Base-by-base conservation (phyloP, 2,797 vertebrate species). In the Anolis apletophallus region DNA sequence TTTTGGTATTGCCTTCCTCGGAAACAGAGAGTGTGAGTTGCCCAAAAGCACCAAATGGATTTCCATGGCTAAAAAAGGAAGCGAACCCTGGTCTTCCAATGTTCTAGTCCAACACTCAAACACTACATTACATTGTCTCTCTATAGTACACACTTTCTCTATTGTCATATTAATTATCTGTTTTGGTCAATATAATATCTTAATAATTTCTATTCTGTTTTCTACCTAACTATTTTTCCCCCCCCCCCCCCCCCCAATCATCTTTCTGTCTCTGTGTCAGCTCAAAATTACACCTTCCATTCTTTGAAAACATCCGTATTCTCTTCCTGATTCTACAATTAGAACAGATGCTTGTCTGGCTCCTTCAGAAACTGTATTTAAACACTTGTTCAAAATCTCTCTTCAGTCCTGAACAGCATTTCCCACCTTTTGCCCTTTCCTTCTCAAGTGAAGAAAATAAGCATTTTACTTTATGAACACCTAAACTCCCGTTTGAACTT, bases 231-330 rank as follows among this genome's bases (percentile, higher is more conserved):
- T 36, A 12, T n/a, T 34, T 40, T 13, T 19, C 23, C 40, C 21
- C 12, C n/a, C 9, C 14, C 26, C 32, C 17, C 34, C 17, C 1
- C 75, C 23, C 72, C 64, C 55, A 9, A 2, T n/a, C 54, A 6
- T 23, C 13, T 7, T 34, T 55, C 46, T 71, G 5, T 21, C 80
- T 34, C 11, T n/a, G 32, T 76, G 59, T 50, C 64, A 36, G 36
- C 13, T 46, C 32, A 68, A 84, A 84, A 77, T 84, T 84, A 84
- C 14, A 84, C n/a, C 61, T 32, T 84, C 50, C 46, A 36, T 68
- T 54, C 73, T 19, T n/a, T 77, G 32, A 84, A 40, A 32, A 17
- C 83, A 84, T 84, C 83, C 83, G 76, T 76, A 67, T 36, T 64
- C 57, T 29, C 29, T 64, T 67, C 61, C 83, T 67, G 73, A 76